Conservation (phyloP, 30 jellyfish, hydroid and myxozoan species). For the Cassiopea andromeda region DNA sequence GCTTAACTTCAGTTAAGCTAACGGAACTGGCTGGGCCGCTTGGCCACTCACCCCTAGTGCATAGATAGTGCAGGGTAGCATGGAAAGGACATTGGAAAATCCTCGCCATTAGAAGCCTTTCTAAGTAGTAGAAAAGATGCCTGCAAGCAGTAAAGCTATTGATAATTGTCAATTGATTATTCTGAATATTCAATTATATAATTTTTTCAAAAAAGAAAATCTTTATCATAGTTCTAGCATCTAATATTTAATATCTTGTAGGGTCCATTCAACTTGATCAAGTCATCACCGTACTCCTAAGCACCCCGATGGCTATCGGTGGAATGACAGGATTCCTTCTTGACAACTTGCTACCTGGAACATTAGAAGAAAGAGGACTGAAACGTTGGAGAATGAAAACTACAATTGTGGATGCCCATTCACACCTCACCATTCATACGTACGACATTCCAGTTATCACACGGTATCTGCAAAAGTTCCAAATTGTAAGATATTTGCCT, state of each 20-base stretch:
- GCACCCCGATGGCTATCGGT: slow-evolving; percentile 95
- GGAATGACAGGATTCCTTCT: slow-evolving; percentile 86
- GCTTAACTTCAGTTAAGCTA: too few species aligned
- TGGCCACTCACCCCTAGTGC: too few species aligned
- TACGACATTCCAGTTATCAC: slow-evolving; percentile 87
- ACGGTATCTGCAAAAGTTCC: slow-evolving; percentile 26
- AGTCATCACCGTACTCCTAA: slow-evolving; percentile 71
- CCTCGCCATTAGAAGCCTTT: too few species aligned
- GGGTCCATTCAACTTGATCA: slow-evolving; percentile 77
- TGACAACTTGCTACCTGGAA: slow-evolving; percentile 91
- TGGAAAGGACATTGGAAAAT: too few species aligned
- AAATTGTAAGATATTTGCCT: slow-evolving; percentile 70
- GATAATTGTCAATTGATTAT: too few species aligned
- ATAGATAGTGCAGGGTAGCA: too few species aligned
- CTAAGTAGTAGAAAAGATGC: too few species aligned
- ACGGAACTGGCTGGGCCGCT: too few species aligned
- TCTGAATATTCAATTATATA: too few species aligned
- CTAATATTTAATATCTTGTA: not conserved
- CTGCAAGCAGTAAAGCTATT: too few species aligned
- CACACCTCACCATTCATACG: slow-evolving; percentile 63
- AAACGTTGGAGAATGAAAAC: slow-evolving; percentile 61
- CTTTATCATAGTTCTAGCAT: too few species aligned
- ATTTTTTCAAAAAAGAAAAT: too few species aligned
- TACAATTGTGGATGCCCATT: not conserved
- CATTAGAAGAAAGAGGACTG: slow-evolving; percentile 86